Evolutionary conservation across 2,888 invertebrate genomes (phyloP).

Genomic region (Andrena dorsata): DNA sequence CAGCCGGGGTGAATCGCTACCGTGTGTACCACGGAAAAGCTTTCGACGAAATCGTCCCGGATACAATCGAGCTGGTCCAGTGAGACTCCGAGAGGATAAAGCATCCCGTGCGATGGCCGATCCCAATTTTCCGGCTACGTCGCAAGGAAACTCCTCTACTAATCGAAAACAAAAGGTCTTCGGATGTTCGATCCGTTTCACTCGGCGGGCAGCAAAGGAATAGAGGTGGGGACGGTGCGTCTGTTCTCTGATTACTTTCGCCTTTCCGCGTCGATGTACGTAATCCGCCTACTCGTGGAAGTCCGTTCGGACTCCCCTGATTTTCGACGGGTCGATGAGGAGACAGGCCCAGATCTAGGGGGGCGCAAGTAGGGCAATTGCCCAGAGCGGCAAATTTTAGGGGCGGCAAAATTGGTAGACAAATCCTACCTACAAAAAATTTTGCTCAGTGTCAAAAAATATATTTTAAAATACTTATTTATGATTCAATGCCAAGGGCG

Average conservation of each 20-base stretch:
- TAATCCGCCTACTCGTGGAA: conserved; percentile 74
- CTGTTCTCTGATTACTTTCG: conserved; percentile 70
- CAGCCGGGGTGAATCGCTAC: conserved; percentile 1
- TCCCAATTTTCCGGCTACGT: conserved; percentile 23
- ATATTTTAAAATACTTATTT: too few species aligned
- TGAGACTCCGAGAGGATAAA: conserved; percentile 48
- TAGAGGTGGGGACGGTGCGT: conserved; percentile 39
- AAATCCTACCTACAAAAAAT: too few species aligned
- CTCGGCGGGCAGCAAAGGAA: conserved; percentile 27
- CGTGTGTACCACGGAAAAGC: conserved; percentile 21
- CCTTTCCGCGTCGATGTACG: conserved; percentile 66
- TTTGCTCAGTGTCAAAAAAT: too few species aligned
- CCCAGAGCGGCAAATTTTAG: too few species aligned
- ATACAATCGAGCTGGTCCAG: conserved; percentile 37
- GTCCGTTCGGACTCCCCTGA: conserved; percentile 67
- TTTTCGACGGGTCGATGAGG: conserved; percentile 67
- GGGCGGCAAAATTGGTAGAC: too few species aligned
- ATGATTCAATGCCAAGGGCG: too few species aligned
- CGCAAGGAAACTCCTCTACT: conserved; percentile 46
- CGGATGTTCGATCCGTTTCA: conserved; percentile 50
- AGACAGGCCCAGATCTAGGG: too few species aligned
- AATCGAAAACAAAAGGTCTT: conserved; percentile 62
- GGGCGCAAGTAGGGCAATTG: too few species aligned
- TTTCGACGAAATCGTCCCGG: conserved; percentile 31
- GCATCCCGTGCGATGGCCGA: conserved; percentile 31